Percentiles rank a stretch among this genome's conserved stretches.
These are phyloP conservation scores for Hirtodrosophila histrioides DNA, from an alignment of 2,888 invertebrate species.

Conservation along the genomic window DNA sequence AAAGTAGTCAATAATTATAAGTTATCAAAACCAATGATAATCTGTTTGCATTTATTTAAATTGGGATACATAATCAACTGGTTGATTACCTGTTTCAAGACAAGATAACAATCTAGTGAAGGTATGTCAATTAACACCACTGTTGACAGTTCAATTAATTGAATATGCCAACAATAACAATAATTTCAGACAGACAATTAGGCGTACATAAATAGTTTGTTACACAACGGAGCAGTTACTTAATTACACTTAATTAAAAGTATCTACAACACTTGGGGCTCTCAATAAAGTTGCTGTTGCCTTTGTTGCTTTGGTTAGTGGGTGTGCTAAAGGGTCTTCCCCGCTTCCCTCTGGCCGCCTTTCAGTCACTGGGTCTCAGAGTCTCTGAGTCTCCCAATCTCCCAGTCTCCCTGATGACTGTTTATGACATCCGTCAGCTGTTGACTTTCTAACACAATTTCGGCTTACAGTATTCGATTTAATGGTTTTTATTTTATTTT, in stretches of 20 bases:
- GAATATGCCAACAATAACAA: constrained; percentile 6
- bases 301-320: constrained; percentile 22
- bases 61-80: too few species aligned
- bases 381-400: constrained; percentile 12
- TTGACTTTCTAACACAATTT: constrained; percentile 62
- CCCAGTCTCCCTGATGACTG: constrained; percentile 17
- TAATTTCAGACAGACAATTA: constrained; percentile 41
- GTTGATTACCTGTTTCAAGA: too few species aligned
- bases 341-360: not conserved
- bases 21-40: too few species aligned
- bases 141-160: constrained; percentile 41
- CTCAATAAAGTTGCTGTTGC: not conserved
- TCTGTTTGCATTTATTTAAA: too few species aligned
- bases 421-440: constrained; percentile 61
- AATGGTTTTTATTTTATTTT: not conserved
- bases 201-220: constrained; percentile 34
- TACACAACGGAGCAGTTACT: constrained; percentile 56
- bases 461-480: constrained; percentile 13
- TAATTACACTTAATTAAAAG: constrained; percentile 61
- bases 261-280: constrained; percentile 55
- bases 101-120: not conserved
- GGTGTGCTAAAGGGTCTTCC: constrained; percentile 44
- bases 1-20: too few species aligned
- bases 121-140: constrained; percentile 7
- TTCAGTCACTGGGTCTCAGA: constrained; percentile 2